These are phyloP conservation scores for Drosophila fuyamai DNA, from an alignment of 1,140 invertebrate species.

Conservation along the genomic window DNA sequence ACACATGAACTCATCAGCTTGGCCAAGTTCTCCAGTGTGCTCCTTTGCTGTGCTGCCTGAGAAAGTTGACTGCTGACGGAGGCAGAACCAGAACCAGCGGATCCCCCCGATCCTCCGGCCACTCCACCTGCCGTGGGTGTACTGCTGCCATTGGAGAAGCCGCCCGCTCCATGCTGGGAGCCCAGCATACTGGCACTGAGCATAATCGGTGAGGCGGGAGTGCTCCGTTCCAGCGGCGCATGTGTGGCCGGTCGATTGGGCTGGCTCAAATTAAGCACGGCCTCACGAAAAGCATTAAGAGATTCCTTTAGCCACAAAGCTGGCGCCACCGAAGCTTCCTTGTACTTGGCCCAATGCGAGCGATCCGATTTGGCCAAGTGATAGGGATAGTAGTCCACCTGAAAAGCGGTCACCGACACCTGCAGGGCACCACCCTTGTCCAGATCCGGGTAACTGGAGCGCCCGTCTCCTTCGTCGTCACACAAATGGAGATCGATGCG, in stretches of 20 bases:
- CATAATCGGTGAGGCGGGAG: conserved; percentile 74
- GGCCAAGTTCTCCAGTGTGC: conserved; percentile 90
- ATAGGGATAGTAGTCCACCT: conserved; percentile 98
- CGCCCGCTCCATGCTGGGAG: conserved; percentile 44
- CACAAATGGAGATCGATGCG: conserved; percentile 98
- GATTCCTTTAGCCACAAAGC: conserved; percentile 90
- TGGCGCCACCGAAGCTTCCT: conserved; percentile 87
- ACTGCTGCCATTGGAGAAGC: conserved; percentile 60
- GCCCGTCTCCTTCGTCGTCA: conserved; percentile 95
- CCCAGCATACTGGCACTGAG: conserved; percentile 60
- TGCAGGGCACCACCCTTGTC: conserved; percentile 97
- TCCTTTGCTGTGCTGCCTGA: conserved; percentile 87
- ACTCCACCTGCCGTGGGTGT: conserved; percentile 61
- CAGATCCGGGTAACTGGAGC: conserved; percentile 92
- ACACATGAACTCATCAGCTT: conserved; percentile 97
- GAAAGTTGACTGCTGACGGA: conserved; percentile 75
- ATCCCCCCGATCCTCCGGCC: conserved; percentile 37
- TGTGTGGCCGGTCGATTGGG: conserved; percentile 86
- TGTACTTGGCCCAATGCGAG: conserved; percentile 94
- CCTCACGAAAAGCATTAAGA: conserved; percentile 88
- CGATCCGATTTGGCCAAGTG: conserved; percentile 94
- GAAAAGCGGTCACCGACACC: conserved; percentile 94
- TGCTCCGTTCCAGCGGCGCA: conserved; percentile 86
- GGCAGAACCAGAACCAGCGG: conserved; percentile 48
- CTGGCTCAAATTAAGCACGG: conserved; percentile 88